phyloP scores from a whole-genome alignment of 1,140 invertebrate species.

The Stegodyphus mimosarum region DNA sequence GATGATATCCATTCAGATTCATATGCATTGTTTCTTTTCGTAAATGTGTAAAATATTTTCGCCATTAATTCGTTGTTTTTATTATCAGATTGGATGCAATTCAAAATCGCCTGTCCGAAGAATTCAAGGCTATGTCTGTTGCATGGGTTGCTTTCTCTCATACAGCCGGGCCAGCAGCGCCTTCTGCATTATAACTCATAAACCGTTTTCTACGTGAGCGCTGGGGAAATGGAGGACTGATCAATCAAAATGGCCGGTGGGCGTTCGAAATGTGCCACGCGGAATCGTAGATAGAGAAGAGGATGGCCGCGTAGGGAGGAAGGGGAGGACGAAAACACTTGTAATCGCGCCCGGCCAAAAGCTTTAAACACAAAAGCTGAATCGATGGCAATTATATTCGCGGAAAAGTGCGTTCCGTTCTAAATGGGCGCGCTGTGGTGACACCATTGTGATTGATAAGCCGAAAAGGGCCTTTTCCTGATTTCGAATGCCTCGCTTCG shows the following conservation, averaged over 20 bases:
- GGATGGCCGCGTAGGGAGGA: background rate
- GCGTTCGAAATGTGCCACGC: constrained; percentile 8
- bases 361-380: constrained; percentile 19
- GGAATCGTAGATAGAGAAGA: background rate
- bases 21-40: too few relatives aligned
- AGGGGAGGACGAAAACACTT: constrained; percentile 40
- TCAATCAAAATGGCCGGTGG: constrained; percentile 12
- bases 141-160: too few relatives aligned
- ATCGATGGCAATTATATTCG: constrained; percentile 44
- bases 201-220: too few relatives aligned
- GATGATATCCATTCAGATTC: too few relatives aligned
- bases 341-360: constrained; percentile 44
- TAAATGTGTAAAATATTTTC: too few relatives aligned
- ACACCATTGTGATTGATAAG: constrained; percentile 38
- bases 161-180: too few relatives aligned
- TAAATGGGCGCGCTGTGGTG: constrained; percentile 15
- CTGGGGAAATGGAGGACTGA: background rate
- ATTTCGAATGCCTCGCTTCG: background rate
- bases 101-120: background rate
- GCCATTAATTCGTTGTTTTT: too few relatives aligned
- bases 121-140: background rate
- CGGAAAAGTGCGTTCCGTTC: constrained; percentile 29
- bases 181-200: too few relatives aligned
- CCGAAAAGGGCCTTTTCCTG: constrained; percentile 8
- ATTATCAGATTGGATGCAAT: background rate